A percentile compares a stretch with the other conserved stretches of the same genome.
phyloP scores from a whole-genome alignment of 2,113 vertebrate species.

The Erinaceus europaeus region DNA sequence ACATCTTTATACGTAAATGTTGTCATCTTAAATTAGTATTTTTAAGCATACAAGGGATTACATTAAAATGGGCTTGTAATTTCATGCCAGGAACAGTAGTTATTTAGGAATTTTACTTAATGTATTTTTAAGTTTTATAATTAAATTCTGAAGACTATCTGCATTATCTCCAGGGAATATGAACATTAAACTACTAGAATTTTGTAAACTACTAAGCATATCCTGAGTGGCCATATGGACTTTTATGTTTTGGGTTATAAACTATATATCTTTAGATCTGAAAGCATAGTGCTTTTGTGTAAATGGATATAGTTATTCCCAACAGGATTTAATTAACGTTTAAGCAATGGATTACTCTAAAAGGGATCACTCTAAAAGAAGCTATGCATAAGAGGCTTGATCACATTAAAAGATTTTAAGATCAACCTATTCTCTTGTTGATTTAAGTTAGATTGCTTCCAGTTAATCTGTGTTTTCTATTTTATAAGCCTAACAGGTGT shows the following conservation, averaged over 20 bases:
- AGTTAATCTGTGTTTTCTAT: slow-evolving; percentile 44
- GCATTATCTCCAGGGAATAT: slow-evolving; percentile 51
- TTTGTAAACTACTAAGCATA: slow-evolving; percentile 69
- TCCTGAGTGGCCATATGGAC: slow-evolving; percentile 53
- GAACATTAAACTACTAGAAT: slow-evolving; percentile 63
- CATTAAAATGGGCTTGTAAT: slow-evolving; percentile 81
- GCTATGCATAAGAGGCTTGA: slow-evolving; percentile 27
- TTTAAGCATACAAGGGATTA: slow-evolving; percentile 78
- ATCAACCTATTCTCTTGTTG: slow-evolving; percentile 7
- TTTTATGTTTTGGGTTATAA: slow-evolving; percentile 68
- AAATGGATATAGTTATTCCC: slow-evolving; percentile 68
- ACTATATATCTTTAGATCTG: slow-evolving; percentile 71
- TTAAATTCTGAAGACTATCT: slow-evolving; percentile 75
- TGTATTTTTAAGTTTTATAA: slow-evolving; percentile 79
- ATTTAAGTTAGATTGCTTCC: slow-evolving; percentile 51
- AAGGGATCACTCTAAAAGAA: slow-evolving; percentile 59
- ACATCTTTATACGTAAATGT: slow-evolving; percentile 79
- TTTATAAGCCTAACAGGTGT: slow-evolving; percentile 38
- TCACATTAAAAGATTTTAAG: slow-evolving; percentile 63
- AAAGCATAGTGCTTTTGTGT: slow-evolving; percentile 66
- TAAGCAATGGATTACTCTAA: slow-evolving; percentile 69
- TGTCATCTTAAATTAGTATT: slow-evolving; percentile 76
- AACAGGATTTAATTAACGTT: slow-evolving; percentile 55
- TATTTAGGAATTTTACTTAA: slow-evolving; percentile 83
- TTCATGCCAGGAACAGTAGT: slow-evolving; percentile 81